Percentiles rank a stretch among this genome's conserved stretches.
Evolutionary conservation across 2,113 vertebrate genomes (phyloP).

Genomic region (Protobothrops mucrosquamatus): DNA sequence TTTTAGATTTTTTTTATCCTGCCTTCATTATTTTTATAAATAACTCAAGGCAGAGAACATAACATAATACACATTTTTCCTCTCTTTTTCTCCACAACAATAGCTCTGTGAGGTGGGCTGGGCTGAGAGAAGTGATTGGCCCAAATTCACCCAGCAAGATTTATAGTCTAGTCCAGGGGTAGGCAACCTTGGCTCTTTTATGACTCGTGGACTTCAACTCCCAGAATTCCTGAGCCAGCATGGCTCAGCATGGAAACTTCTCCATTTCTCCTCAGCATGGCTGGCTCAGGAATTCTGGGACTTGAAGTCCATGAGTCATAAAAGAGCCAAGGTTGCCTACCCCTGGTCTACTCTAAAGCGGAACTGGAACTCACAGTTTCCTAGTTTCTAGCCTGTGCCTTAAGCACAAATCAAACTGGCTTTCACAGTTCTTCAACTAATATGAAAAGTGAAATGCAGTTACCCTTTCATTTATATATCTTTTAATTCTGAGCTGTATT

Average conservation of each 20-base stretch:
- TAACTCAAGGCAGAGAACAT: neutral
- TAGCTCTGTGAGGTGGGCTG: neutral
- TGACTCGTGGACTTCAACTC: too few species aligned
- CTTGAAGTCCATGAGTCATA: too few species aligned
- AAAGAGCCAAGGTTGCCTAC: too few species aligned
- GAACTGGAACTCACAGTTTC: neutral
- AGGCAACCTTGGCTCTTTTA: too few species aligned
- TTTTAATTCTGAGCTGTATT: neutral
- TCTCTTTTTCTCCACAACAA: neutral
- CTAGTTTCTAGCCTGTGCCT: neutral
- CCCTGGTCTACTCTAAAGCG: neutral
- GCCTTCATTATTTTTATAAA: neutral
- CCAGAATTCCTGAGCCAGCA: too few species aligned
- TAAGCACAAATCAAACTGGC: too few species aligned
- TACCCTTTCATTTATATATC: neutral
- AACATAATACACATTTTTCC: neutral
- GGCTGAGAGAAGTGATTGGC: neutral
- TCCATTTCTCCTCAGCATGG: too few species aligned
- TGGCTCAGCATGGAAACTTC: too few species aligned
- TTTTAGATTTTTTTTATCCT: neutral
- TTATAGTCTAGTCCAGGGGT: too few species aligned
- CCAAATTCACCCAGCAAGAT: neutral
- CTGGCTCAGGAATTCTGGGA: too few species aligned
- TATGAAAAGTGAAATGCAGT: neutral
- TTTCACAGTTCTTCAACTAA: neutral